Evolutionary conservation across 2,797 vertebrate species (phyloP), one percentile per base, ranked within the genome.

Genomic region (Urosaurus nigricauda): DNA sequence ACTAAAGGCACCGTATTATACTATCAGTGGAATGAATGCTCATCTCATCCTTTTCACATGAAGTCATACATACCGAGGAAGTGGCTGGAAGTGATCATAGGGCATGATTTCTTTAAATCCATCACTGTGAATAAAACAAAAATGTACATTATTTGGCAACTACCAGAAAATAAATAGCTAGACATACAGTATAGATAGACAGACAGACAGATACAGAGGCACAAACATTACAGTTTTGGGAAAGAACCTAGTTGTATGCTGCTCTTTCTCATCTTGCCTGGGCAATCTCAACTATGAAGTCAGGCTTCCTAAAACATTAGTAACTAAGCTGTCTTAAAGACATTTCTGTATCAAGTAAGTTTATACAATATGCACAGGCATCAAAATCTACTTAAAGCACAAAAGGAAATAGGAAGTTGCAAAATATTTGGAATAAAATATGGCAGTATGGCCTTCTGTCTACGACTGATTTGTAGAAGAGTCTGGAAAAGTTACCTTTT

Each of bases 91-190:
- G 93, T 98, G 98, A 95, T 99, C 98, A 9, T 99, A 99, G 3
- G 98, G 98, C 98, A 98, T 98, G 95, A 99, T 98, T 97, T 98
- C 98, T 95, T 99, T 99, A 95, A 99, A 99, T 89, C 98, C 98
- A 94, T 99, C 98, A 90, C 98, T 99, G 95, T 87, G 90, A 94
- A 95, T 75, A 91, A 95, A 96, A 94, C 75, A 94, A 43, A 96
- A 87, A 88, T n/a, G 78, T 68, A 90, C 14, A 90, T 94, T 91
- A 96, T 85, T 93, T 92, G 58, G 84, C 90, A 81, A 74, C 81
- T 37, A 47, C 1, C 1, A 0, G 80, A 65, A 79, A 37, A 83
- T 51, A 84, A 75, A 92, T 51, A 51, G 47, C 8, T 51, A 51
- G 47, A 8, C 4, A 47, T n/a, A n/a, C n/a, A n/a, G n/a, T n/a